Evolutionary conservation across 1,140 invertebrate species (phyloP), one percentile per base, ranked within the genome.

Genomic region (Thalassaphorura encarpata): DNA sequence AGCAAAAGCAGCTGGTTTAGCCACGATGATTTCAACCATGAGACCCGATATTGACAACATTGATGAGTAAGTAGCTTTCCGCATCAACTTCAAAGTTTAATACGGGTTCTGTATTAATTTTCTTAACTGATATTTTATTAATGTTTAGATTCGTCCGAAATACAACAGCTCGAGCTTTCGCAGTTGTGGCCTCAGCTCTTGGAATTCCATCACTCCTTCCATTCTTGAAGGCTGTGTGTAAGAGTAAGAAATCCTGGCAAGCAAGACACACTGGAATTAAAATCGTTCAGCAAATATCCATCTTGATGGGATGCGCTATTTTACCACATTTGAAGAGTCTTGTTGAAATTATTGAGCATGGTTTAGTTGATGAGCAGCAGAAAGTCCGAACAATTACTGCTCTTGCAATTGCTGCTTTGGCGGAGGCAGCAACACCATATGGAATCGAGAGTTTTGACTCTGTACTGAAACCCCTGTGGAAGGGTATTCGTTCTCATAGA

Each of bases 1-100:
- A 66, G 95, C 97, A 0, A 99, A 99, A 76, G 97, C 97, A 19
- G 97, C 97, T n/a, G 97, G 97, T 56, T 76, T 99, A 26, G 97
- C 97, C 0, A 99, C 97, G 8, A 99, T 99, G 97, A 99, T 99
- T 67, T 99, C 96, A 0, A 99, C 96, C 0, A 99, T 99, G 97
- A 80, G 97, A 73, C 97, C 97, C 3, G 97, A 99, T 77, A 99
- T 99, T 69, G 97, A 99, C 71, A 99, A 99, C 70, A 97, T 99
- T 67, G 97, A 99, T 74, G 97, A 99, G 75, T 61, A 54, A 57
- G 52, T 50, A 23, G 21, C 50, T 27, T 45, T 40, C 16, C 16
- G 23, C 31, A 41, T 27, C 41, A 52, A 49, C 19, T 49, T 15
- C n/a, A n/a, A n/a, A n/a, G n/a, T n/a, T n/a, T n/a, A n/a, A n/a